phyloP scores from a whole-genome alignment of 2,888 invertebrate genomes.

The Acleris holmiana region DNA sequence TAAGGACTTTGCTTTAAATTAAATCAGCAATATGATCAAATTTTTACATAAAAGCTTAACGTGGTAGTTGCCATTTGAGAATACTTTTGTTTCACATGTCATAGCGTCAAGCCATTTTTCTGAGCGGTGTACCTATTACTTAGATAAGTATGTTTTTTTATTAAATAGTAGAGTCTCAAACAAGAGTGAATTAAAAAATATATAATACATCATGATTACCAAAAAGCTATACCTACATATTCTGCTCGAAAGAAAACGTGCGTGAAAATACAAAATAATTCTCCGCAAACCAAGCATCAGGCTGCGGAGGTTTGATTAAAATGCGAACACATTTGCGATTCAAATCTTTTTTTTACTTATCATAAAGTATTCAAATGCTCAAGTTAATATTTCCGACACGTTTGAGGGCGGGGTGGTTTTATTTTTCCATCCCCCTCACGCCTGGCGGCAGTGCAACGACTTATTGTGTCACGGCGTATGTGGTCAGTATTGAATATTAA shows the following conservation, averaged over 20 bases:
- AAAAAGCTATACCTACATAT: too few species aligned
- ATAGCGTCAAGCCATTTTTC: too few species aligned
- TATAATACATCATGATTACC: too few species aligned
- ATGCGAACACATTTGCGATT: constrained; percentile 80
- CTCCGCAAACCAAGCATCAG: constrained; percentile 44
- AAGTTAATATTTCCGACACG: constrained; percentile 80
- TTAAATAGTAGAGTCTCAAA: too few species aligned
- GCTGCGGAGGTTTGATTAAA: constrained; percentile 70
- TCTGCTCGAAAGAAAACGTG: constrained; percentile 2
- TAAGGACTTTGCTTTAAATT: too few species aligned
- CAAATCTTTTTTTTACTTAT: constrained; percentile 80
- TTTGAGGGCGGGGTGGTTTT: constrained; percentile 56
- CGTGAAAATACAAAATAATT: constrained; percentile 35
- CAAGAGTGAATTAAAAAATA: too few species aligned
- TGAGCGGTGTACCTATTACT: too few species aligned
- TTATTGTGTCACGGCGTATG: constrained; percentile 47
- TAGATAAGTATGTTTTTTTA: too few species aligned
- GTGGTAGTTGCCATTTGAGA: too few species aligned
- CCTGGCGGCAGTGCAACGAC: constrained; percentile 47
- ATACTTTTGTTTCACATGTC: too few species aligned
- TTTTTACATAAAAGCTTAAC: too few species aligned
- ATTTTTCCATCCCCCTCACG: constrained; percentile 40
- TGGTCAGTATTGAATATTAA: constrained; percentile 6
- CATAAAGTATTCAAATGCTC: constrained; percentile 81
- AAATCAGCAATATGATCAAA: too few species aligned